Evolutionary conservation across 2,113 vertebrate species (phyloP), one percentile per base, ranked within the genome.

Genomic region (Sinocyclocheilus grahami): DNA sequence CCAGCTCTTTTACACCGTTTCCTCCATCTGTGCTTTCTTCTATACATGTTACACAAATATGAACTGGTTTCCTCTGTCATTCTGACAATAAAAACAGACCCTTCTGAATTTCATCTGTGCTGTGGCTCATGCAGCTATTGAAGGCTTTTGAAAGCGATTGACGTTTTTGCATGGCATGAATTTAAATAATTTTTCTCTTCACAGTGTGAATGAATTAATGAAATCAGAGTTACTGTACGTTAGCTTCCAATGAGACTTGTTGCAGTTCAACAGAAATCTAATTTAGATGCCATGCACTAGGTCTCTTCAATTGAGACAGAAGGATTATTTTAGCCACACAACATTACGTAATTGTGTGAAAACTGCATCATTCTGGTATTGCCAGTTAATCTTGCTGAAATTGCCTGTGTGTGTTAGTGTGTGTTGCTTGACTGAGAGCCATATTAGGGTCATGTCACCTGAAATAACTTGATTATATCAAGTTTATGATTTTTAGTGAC

Each of bases 321-420:
- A 78, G 83, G 78, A 81, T 85, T 85, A 77, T 78, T 27, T 62
- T 76, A 74, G 42, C 83, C 33, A 53, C 78, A 65, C 83, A 80
- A 80, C 53, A 87, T 62, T 80, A 82, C 48, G 14, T 75, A 85
- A 87, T 81, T 81, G 84, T 58, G 12, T 20, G 33, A 37, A 82
- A 81, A 63, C n/a, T 42, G 69, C 60, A 69, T 81, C 5, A 51
- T 30, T 84, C 55, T 74, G 65, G 76, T 48, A 53, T 80, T 63
- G 24, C 33, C 67, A 33, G 82, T 75, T 80, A 84, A 87, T 81
- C 65, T 69, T 78, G 6, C 20, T 80, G 46, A 80, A 67, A 71
- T 58, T 89, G 84, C 83, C 83, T 89, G 80, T 82, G 51, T 46
- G 51, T 79, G 72, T 86, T 65, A 33, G 85, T 30, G 84, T 87